phyloP scores from a whole-genome alignment of 2,888 invertebrate species.

The Amitus sp. region DNA sequence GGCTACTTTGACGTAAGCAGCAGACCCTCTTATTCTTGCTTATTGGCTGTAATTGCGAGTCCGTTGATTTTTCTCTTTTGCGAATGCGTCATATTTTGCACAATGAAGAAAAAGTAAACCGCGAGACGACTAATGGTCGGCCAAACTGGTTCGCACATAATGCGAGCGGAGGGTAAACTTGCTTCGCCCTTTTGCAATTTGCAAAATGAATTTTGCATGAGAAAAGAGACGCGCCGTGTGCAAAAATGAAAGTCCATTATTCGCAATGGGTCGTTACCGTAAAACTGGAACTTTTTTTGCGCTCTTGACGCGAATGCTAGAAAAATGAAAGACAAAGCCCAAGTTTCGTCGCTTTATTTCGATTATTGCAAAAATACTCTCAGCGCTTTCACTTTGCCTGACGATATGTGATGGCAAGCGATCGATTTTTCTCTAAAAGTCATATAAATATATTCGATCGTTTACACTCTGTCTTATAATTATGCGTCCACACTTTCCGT shows the following conservation, averaged over 20 bases:
- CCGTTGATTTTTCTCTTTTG: background rate
- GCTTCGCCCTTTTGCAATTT: conserved; percentile 24
- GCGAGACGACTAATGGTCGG: conserved; percentile 42
- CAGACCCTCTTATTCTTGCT: too few species aligned
- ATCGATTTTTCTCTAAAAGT: background rate
- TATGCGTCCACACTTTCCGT: too few species aligned
- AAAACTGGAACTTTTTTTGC: background rate
- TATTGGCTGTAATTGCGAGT: background rate
- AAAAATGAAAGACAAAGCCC: background rate
- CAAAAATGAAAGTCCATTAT: conserved; percentile 7
- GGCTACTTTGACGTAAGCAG: too few species aligned
- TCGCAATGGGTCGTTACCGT: background rate
- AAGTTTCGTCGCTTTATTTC: background rate
- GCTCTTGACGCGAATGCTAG: background rate
- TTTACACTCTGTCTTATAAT: too few species aligned
- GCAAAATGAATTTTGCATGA: conserved; percentile 47
- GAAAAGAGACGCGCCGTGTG: conserved; percentile 35
- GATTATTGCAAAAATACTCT: conserved; percentile 4
- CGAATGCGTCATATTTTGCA: background rate
- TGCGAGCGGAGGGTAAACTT: conserved; percentile 32
- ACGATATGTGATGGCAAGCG: conserved; percentile 1
- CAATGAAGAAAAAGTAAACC: conserved; percentile 17
- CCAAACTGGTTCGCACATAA: conserved; percentile 48
- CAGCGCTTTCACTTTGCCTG: background rate
- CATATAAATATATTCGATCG: background rate